These are phyloP conservation scores for Silurus aristotelis DNA, from an alignment of 2,797 vertebrate genomes.

Conservation along the genomic window DNA sequence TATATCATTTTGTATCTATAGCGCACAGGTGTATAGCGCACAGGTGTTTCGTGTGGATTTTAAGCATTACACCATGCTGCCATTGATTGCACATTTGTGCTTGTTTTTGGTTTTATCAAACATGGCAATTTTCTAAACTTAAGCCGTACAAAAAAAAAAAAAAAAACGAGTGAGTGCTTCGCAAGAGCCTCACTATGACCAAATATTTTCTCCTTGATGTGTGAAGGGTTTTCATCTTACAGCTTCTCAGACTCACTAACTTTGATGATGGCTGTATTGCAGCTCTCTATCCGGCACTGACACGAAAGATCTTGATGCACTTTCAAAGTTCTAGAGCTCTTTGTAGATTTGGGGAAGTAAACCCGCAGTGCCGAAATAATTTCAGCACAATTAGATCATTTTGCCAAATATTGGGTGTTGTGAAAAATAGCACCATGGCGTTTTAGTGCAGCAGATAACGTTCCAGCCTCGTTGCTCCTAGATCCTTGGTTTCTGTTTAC, in stretches of 20 bases:
- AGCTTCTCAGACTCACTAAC: constrained; percentile 10
- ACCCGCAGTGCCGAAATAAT: not conserved
- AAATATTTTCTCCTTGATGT: constrained; percentile 36
- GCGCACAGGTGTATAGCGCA: not conserved
- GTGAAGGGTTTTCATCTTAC: constrained; percentile 39
- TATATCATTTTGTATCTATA: not conserved
- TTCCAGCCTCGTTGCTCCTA: not conserved
- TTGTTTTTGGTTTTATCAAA: not conserved
- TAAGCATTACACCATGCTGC: not conserved
- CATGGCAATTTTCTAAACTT: not conserved
- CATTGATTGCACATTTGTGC: not conserved
- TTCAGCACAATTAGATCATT: not conserved
- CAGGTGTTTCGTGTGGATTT: not conserved
- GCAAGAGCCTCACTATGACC: constrained; percentile 13
- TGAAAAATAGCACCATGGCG: not conserved
- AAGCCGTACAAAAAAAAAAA: not conserved
- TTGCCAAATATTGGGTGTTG: not conserved
- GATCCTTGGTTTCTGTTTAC: not conserved
- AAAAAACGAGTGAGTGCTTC: not conserved
- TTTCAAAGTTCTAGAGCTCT: constrained; percentile 27
- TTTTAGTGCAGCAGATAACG: not conserved
- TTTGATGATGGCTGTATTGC: constrained; percentile 36
- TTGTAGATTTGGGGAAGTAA: constrained; percentile 3
- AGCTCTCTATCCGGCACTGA: constrained; percentile 3
- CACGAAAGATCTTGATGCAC: constrained; percentile 27